A percentile compares a stretch with the other conserved stretches of the same genome.
These are phyloP conservation scores for Monomorium pharaonis DNA, from an alignment of 1,140 invertebrate genomes.

Conservation along the genomic window DNA sequence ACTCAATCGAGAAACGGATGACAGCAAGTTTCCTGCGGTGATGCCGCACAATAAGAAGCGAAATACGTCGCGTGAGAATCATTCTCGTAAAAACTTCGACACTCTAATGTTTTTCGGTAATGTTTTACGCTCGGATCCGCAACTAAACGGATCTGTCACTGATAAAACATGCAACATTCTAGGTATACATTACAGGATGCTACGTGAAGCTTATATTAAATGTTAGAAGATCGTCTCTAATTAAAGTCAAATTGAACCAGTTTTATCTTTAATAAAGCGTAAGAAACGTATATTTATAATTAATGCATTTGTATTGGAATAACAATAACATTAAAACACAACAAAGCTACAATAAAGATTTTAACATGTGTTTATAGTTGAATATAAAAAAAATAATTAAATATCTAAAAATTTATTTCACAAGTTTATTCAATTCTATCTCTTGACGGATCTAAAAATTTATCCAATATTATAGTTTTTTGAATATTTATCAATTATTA, in stretches of 20 bases:
- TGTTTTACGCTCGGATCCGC: background rate
- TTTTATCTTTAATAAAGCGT: background rate
- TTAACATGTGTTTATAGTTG: background rate
- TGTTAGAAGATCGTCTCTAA: background rate
- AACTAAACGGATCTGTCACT: constrained; percentile 7
- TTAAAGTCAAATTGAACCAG: background rate
- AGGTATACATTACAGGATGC: background rate
- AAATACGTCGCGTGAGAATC: background rate
- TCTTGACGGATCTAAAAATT: background rate
- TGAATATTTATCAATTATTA: background rate
- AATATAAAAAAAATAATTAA: no score
- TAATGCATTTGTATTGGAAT: background rate
- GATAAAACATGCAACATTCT: background rate
- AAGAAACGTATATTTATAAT: background rate
- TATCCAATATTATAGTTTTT: background rate
- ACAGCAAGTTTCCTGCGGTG: background rate
- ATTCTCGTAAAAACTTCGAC: constrained; percentile 58
- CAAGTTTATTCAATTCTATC: background rate
- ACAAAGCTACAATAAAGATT: background rate
- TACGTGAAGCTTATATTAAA: background rate
- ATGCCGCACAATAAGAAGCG: constrained; percentile 40
- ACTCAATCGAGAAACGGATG: constrained; percentile 15
- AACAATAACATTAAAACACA: background rate
- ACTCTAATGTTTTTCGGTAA: constrained; percentile 18
- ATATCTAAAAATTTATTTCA: no score